Base-by-base conservation (phyloP, 2,888 invertebrate species). In the Bellardia pandia region DNA sequence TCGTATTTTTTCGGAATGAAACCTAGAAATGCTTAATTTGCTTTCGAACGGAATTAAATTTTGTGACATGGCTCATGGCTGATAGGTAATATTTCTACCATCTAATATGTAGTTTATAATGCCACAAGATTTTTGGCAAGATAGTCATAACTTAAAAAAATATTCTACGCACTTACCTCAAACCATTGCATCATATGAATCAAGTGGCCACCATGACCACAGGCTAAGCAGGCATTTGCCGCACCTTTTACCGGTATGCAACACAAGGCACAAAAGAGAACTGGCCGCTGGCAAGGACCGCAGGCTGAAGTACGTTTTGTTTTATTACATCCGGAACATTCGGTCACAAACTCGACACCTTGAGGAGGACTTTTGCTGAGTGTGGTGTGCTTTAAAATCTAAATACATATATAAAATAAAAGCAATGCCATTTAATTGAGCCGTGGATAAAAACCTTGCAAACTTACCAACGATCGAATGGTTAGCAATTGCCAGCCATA, bases 161-260 rank as follows among this genome's bases (percentile, higher is more conserved):
- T 23, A 23, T 23, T 23, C 23, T 23, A 23, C 1, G 23, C 23
- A 1, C 23, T 33, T 69, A 93, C 93, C 90, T 92, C 93, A 93
- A 97, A 97, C 99, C 99, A 99, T 77, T 96, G 95, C 90, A 96
- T 94, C 94, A 99, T 95, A 93, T 98, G 98, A 71, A 94, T 93
- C 3, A 97, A 96, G 93, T 99, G 99, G 0, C 98, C 99, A 2
- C 98, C 98, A 93, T 99, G 99, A 0, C 98, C 98, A 94, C 99
- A 99, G 87, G 96, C 95, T 77, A 97, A 94, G 93, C 99, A 99
- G 90, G 97, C 97, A 92, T 96, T 97, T 75, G 98, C 96, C 1
- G 96, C 95, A 3, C 97, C 98, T 94, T 96, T 96, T 45, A 98
- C 98, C 14, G 97, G 96, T 88, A 97, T 95, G 91, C 96, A 96